These are phyloP conservation scores for Leptopilina drosophilae DNA, from an alignment of 2,888 invertebrate species.

Conservation along the genomic window DNA sequence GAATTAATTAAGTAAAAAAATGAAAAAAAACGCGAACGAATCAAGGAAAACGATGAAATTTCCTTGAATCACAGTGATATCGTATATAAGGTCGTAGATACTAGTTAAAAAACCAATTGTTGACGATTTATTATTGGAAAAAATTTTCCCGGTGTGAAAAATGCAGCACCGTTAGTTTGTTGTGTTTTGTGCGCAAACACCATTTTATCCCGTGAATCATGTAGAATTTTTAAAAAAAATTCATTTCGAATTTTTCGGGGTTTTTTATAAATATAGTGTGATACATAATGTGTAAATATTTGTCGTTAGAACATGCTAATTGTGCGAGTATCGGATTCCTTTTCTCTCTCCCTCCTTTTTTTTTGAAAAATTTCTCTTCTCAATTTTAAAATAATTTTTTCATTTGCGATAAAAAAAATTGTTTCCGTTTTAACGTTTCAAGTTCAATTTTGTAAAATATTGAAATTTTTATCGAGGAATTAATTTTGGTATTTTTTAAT, in stretches of 20 bases:
- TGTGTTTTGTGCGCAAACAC: conserved; percentile 37
- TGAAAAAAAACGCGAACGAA: conserved; percentile 22
- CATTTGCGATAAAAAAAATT: not conserved
- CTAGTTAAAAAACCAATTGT: conserved; percentile 33
- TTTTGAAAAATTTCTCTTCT: not conserved
- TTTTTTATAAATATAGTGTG: conserved; percentile 29
- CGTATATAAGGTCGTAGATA: conserved; percentile 40
- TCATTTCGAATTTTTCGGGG: conserved; percentile 20
- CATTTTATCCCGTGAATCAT: conserved; percentile 24
- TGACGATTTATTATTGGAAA: conserved; percentile 36
- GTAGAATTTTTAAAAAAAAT: conserved; percentile 38
- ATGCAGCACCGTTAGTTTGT: conserved; percentile 34
- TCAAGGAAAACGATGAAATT: conserved; percentile 40
- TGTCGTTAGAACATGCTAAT: conserved; percentile 32
- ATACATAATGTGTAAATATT: conserved; percentile 33
- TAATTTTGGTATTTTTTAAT: too few relatives aligned
- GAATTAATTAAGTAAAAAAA: conserved; percentile 20
- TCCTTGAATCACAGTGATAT: conserved; percentile 41
- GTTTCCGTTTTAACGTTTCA: too few relatives aligned
- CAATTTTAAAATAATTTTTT: not conserved
- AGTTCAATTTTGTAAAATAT: too few relatives aligned
- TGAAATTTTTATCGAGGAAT: too few relatives aligned
- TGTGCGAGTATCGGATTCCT: not conserved
- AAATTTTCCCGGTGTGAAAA: conserved; percentile 17
- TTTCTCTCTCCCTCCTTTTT: not conserved